Evolutionary conservation across 2,797 vertebrate species (phyloP), one percentile per base, ranked within the genome.

Genomic region (Sphenodon punctatus): DNA sequence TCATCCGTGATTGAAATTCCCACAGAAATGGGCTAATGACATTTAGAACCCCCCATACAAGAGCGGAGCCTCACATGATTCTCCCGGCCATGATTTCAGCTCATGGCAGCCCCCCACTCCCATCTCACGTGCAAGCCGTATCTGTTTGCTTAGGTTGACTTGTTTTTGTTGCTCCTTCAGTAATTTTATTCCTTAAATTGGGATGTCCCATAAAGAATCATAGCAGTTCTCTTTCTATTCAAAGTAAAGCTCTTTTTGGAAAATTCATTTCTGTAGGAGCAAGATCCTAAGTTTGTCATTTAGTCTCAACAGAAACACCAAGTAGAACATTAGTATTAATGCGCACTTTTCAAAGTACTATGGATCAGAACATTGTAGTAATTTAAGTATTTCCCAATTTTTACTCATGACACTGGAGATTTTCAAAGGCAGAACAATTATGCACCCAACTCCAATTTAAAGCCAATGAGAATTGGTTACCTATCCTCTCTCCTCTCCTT

Each of bases 401-500:
- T 25, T 25, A 30, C 19, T 30, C 22, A 56, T 56, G 53, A 34
- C 48, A 27, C 13, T 7, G 48, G 13, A 51, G 25, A 15, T 51
- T n/a, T 51, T 48, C 12, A 25, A 55, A 22, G 7, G 25, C 45
- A 46, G n/a, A 25, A 58, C 15, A 48, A 13, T 39, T 48, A 45
- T 27, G 51, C 30, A 5, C 1, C 7, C 3, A 30, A 0, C 45
- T 59, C 45, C 53, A 19, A 2, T 20, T 4, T 3, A 8, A 11
- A 19, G 16, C 2, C 48, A 51, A 8, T 51, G 48, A 51, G 48
- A 51, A 7, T 14, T 27, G 48, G 14, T 25, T 25, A 27, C 14
- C 25, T 14, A 8, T n/a, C 27, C 32, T 7, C 8, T 17, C 10
- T 30, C 42, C 39, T 17, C 7, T 6, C 15, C 2, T 0, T 4